Evolutionary conservation across 1,140 invertebrate genomes (phyloP), one percentile per base, ranked within the genome.

Genomic region (Battus philenor): DNA sequence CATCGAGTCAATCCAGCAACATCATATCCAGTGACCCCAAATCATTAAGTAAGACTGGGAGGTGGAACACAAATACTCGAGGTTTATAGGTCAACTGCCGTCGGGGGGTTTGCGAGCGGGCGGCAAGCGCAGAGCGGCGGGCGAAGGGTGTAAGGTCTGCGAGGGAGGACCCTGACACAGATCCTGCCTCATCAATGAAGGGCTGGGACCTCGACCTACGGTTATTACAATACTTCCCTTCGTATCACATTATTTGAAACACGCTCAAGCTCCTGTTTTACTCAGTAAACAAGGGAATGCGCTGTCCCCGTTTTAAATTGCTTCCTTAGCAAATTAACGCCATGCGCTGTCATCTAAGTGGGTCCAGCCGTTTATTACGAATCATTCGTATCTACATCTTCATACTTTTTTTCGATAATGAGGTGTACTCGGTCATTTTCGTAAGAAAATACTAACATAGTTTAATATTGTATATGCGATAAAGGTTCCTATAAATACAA

Each of bases 151-250:
- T 54, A 77, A 66, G 70, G 68, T 61, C 59, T 54, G 62, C 55
- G 66, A 66, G 66, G 72, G 75, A 68, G 70, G 70, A 78, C 78
- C 78, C 76, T 85, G 81, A 85, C 81, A 85, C 71, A 79, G 77
- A 82, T 85, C 73, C 67, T 54, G 56, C 68, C 61, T 68, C 73
- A 77, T 81, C 71, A 73, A 68, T 66, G 63, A 66, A 70, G 59
- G 68, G 64, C 52, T 45, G 59, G 71, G 70, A 61, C 77, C 76
- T 76, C 77, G 67, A 73, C 64, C 73, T 78, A 81, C 68, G 72
- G 67, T 53, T 72, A n/a, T n/a, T n/a, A n/a, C n/a, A n/a, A n/a
- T n/a, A n/a, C n/a, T n/a, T n/a, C n/a, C n/a, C n/a, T n/a, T n/a
- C n/a, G n/a, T n/a, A n/a, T n/a, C n/a, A n/a, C n/a, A n/a, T n/a